A percentile compares a stretch with the other conserved stretches of the same genome.
Evolutionary conservation across 2,888 invertebrate genomes (phyloP).

Genomic region (Hipparchia semele): DNA sequence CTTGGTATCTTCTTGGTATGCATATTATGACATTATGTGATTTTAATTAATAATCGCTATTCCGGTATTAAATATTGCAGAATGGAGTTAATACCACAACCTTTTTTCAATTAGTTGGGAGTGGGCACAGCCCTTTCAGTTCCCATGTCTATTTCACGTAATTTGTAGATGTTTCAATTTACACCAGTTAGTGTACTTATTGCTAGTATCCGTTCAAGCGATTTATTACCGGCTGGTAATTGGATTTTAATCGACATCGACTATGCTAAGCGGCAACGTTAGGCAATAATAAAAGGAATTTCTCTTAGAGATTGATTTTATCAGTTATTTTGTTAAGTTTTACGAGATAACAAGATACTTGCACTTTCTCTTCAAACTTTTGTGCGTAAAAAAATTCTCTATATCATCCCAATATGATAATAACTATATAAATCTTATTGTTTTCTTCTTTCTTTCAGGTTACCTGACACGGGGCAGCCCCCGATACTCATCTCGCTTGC

Average conservation of each 20-base stretch:
- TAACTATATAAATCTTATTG: conserved; percentile 9
- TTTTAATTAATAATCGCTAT: too few species aligned
- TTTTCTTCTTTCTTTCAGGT: conserved; percentile 65
- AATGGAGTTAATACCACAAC: too few species aligned
- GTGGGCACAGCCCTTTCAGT: background rate
- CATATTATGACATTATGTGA: too few species aligned
- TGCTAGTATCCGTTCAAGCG: conserved; percentile 15
- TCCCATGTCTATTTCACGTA: background rate
- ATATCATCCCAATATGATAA: conserved; percentile 5
- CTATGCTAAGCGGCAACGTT: conserved; percentile 11
- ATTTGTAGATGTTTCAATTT: conserved; percentile 13
- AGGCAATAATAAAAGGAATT: conserved; percentile 16
- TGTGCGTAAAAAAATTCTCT: background rate
- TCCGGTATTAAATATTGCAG: too few species aligned
- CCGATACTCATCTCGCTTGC: conserved; percentile 84
- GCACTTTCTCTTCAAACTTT: conserved; percentile 23
- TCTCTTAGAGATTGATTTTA: conserved; percentile 16
- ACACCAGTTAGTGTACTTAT: conserved; percentile 1
- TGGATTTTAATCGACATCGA: conserved; percentile 22
- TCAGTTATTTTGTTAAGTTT: conserved; percentile 19
- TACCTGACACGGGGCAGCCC: conserved; percentile 85
- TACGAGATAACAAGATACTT: conserved; percentile 18
- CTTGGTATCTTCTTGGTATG: too few species aligned
- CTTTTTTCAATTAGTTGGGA: too few species aligned
- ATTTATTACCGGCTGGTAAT: conserved; percentile 18